phyloP scores from a whole-genome alignment of 2,888 invertebrate species.

The Cremastinae sp. region DNA sequence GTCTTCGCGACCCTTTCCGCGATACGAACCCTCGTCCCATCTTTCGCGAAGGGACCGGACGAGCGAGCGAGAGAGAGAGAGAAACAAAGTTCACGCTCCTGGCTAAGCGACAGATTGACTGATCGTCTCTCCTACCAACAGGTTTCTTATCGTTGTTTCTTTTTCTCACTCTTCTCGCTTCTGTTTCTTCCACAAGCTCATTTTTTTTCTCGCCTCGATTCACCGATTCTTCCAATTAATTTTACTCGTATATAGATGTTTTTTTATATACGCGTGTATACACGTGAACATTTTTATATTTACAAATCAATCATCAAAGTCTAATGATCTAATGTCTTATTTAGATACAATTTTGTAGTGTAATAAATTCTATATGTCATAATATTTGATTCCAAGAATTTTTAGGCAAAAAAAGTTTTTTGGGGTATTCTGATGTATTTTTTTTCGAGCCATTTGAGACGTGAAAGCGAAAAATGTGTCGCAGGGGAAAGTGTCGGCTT shows the following conservation, averaged over 20 bases:
- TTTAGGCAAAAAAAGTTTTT: not conserved
- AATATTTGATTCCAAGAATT: too few species aligned
- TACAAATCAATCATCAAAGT: too few species aligned
- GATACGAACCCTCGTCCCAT: conserved; percentile 66
- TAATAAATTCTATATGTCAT: too few species aligned
- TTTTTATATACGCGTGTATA: too few species aligned
- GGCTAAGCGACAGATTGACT: conserved; percentile 69
- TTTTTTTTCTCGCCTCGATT: not conserved
- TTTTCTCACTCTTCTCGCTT: not conserved
- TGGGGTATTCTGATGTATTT: too few species aligned
- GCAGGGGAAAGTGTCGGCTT: conserved; percentile 57
- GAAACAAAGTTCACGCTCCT: conserved; percentile 35
- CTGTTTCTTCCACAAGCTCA: not conserved
- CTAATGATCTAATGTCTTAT: too few species aligned
- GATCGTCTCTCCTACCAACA: conserved; percentile 66
- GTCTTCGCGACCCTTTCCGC: conserved; percentile 68
- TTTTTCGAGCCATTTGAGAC: too few species aligned
- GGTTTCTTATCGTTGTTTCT: conserved; percentile 51
- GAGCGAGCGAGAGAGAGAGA: conserved; percentile 35
- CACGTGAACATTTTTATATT: too few species aligned
- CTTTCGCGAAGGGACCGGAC: conserved; percentile 9
- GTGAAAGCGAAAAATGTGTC: conserved; percentile 49
- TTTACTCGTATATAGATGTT: not conserved
- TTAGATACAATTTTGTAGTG: too few species aligned
- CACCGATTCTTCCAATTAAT: not conserved